These are phyloP conservation scores for Corynorhinus townsendii DNA, from an alignment of 2,113 vertebrate genomes.

Conservation along the genomic window DNA sequence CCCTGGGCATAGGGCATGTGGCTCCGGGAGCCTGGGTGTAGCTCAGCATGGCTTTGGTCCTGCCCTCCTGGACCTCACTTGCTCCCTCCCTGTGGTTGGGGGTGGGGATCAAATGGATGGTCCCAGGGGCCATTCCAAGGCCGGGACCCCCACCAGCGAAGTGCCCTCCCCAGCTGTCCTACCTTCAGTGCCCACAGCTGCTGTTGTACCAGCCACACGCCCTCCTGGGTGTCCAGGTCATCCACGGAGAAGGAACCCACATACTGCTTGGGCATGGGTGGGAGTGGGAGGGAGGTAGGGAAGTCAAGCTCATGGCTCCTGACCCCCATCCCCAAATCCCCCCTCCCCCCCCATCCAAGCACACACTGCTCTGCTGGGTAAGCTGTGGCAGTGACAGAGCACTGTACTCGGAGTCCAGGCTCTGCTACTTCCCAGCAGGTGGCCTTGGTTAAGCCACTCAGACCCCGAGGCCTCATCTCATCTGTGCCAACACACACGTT, in stretches of 20 bases:
- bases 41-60: not conserved
- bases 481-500: no score
- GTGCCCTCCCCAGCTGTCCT: not conserved
- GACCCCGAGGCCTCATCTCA: not conserved
- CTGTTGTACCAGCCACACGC: conserved; percentile 82
- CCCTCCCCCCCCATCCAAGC: not conserved
- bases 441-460: not conserved
- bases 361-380: no score
- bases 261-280: conserved; percentile 79
- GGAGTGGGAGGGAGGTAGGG: no score
- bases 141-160: not conserved
- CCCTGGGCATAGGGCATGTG: not conserved
- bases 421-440: not conserved
- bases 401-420: not conserved
- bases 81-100: not conserved
- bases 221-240: conserved; percentile 86
- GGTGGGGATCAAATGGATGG: not conserved
- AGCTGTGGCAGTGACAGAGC: not conserved
- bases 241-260: conserved; percentile 92
- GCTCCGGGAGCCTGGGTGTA: not conserved
- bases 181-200: conserved; percentile 89
- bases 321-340: not conserved
- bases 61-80: not conserved
- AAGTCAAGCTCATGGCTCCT: not conserved
- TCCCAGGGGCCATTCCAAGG: not conserved